Conservation (phyloP, 2,888 invertebrate species). For the Coleophora flavipennella region DNA sequence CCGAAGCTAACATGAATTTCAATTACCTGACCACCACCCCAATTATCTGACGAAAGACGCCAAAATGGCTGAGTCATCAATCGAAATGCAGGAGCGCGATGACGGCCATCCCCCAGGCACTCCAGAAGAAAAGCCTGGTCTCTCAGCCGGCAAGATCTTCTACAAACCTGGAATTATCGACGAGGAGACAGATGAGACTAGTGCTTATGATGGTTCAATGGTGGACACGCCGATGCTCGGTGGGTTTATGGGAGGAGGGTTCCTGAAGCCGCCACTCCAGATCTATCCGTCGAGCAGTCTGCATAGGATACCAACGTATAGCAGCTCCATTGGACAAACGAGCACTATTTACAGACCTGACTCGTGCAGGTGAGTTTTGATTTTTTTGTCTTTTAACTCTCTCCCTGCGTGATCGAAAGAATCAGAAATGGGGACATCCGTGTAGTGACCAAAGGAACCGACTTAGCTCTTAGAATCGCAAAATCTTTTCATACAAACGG, state of each 20-base stretch:
- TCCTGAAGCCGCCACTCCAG: conserved; percentile 38
- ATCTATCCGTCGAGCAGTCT: conserved; percentile 62
- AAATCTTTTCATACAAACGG: no score
- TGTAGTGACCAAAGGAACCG: no score
- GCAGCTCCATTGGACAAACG: conserved; percentile 73
- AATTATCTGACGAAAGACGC: neutral
- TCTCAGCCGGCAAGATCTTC: conserved; percentile 61
- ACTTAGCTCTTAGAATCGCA: no score
- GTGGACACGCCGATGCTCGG: conserved; percentile 58
- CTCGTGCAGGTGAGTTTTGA: conserved; percentile 61
- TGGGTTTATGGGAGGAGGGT: conserved; percentile 36
- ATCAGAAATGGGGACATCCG: no score
- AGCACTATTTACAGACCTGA: conserved; percentile 70
- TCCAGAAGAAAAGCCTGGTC: conserved; percentile 34
- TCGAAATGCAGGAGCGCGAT: conserved; percentile 51
- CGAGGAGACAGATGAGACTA: conserved; percentile 64
- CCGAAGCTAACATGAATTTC: conserved; percentile 8
- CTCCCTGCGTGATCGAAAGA: no score
- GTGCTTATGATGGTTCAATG: conserved; percentile 57
- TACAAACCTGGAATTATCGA: conserved; percentile 59
- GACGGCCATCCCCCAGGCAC: conserved; percentile 29
- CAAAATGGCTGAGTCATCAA: conserved; percentile 39
- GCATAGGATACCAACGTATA: conserved; percentile 72
- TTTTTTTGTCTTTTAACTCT: neutral
- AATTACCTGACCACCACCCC: conserved; percentile 17